Evolutionary conservation across 2,113 vertebrate genomes (phyloP).

Genomic region (Pyrgilauda ruficollis): DNA sequence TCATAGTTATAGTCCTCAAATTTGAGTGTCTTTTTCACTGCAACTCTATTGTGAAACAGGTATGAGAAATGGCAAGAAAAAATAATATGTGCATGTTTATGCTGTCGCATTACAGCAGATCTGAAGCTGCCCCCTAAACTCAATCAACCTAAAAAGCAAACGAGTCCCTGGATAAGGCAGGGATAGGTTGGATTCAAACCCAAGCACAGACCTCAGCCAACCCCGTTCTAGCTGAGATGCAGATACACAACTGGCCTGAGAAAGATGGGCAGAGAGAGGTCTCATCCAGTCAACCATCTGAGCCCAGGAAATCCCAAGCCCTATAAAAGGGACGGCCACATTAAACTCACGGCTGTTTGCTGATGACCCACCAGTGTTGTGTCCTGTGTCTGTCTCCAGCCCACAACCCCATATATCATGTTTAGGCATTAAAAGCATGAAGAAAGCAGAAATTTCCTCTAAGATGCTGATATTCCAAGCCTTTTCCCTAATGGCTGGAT

Average conservation of each 20-base stretch:
- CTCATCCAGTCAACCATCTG: neutral
- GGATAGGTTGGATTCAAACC: neutral
- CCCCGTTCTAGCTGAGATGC: neutral
- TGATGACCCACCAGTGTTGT: neutral
- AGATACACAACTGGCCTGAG: neutral
- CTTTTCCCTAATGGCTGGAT: neutral
- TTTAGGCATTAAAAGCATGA: neutral
- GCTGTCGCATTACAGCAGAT: too few relatives aligned
- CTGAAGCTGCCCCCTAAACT: too few relatives aligned
- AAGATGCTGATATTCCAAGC: neutral
- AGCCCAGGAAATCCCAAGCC: neutral
- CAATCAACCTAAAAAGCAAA: neutral
- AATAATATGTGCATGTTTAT: neutral
- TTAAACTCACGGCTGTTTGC: neutral
- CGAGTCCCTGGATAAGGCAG: neutral
- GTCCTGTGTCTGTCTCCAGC: neutral
- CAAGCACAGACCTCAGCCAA: neutral
- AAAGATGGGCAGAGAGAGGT: neutral
- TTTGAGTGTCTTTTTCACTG: neutral
- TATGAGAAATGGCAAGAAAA: neutral
- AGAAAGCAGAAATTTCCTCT: neutral
- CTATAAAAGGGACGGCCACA: neutral
- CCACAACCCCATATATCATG: neutral
- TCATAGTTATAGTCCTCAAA: neutral
- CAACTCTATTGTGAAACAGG: neutral